Conservation (phyloP, 2,797 vertebrate genomes). For the Carduelis carduelis region DNA sequence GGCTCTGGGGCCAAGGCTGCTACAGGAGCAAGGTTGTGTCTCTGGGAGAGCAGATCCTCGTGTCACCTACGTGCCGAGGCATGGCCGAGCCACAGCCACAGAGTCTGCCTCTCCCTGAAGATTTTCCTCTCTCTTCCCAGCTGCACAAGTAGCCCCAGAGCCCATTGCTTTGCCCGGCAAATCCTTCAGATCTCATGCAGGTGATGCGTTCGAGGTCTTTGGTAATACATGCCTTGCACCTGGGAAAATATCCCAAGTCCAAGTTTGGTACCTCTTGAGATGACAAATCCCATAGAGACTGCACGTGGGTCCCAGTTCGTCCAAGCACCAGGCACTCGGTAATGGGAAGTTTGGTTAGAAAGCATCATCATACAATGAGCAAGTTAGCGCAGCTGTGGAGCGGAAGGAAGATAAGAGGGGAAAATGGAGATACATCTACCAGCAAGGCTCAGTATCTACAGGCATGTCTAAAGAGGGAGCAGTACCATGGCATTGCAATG, state of each 20-base stretch:
- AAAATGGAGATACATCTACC: rapidly evolving
- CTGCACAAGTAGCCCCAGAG: not conserved
- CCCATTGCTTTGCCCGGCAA: not conserved
- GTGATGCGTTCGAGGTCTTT: not conserved
- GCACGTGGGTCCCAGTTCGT: rapidly evolving
- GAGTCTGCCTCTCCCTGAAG: rapidly evolving
- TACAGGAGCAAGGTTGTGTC: rapidly evolving
- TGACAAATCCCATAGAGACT: not conserved
- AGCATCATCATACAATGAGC: rapidly evolving
- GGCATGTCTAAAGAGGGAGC: not conserved
- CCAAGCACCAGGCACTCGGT: not conserved
- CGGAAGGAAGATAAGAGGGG: not conserved
- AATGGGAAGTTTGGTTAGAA: not conserved
- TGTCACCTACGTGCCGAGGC: rapidly evolving
- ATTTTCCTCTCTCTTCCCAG: not conserved
- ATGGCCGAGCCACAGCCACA: not conserved
- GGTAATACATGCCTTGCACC: not conserved
- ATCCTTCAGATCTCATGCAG: not conserved
- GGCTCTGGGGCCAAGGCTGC: not conserved
- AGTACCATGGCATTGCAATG: rapidly evolving
- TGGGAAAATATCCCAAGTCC: not conserved
- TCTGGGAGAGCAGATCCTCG: rapidly evolving
- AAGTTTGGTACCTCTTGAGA: too few relatives aligned
- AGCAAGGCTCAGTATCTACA: not conserved
- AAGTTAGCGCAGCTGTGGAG: not conserved